Conservation (phyloP, 1,140 invertebrate species). For the Pseudomyrmex pallidus region DNA sequence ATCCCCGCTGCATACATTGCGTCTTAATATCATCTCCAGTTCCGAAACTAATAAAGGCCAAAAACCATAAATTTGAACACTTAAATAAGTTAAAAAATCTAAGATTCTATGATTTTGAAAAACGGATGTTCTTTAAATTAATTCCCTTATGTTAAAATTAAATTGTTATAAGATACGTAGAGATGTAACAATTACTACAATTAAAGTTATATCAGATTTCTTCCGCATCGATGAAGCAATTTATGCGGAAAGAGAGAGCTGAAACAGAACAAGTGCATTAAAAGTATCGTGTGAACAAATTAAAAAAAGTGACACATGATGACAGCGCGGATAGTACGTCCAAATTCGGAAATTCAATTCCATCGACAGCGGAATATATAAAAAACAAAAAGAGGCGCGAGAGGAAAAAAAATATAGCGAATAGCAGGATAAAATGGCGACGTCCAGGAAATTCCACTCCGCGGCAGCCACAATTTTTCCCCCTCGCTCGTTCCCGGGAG, state of each 20-base stretch:
- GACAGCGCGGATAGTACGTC: slow-evolving; percentile 29
- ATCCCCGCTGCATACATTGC: slow-evolving; percentile 34
- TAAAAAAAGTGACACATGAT: background rate
- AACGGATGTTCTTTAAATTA: too few relatives aligned
- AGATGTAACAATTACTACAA: too few relatives aligned
- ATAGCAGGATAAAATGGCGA: slow-evolving; percentile 27
- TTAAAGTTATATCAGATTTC: too few relatives aligned
- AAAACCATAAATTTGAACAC: background rate
- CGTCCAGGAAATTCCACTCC: slow-evolving; percentile 49
- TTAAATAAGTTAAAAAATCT: background rate
- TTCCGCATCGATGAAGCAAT: background rate
- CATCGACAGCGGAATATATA: background rate
- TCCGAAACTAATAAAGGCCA: background rate
- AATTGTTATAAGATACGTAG: too few relatives aligned
- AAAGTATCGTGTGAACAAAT: background rate
- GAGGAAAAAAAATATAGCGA: background rate
- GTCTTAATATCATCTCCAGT: background rate
- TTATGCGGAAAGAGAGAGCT: background rate
- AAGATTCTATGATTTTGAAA: background rate
- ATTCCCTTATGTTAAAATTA: too few relatives aligned
- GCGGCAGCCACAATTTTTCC: slow-evolving; percentile 21
- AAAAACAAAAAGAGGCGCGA: slow-evolving; percentile 4
- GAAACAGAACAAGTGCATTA: background rate
- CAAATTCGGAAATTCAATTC: slow-evolving; percentile 29
- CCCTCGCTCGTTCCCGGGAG: background rate